Base-by-base conservation (phyloP, 1,140 invertebrate genomes). In the Tenebrio molitor region DNA sequence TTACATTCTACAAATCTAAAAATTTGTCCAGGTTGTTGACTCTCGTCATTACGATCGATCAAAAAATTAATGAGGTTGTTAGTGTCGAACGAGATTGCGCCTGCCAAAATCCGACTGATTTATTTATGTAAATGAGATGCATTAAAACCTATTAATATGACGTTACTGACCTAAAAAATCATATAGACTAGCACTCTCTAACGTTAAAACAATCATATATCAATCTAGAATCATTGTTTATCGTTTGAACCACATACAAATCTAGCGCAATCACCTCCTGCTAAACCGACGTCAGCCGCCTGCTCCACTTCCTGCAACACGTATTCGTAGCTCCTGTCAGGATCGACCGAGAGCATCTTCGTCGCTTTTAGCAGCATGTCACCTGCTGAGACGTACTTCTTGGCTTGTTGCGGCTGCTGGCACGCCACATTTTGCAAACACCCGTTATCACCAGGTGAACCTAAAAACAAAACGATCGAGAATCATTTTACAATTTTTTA, bases 361-460 rank as follows among this genome's bases (percentile, higher is more conserved):
- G 89, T 87, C 29, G 89, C 88, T 76, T 92, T 90, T 39, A 93
- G 77, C 0, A 94, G 81, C 69, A 93, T 88, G 74, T 93, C 91
- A 10, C 89, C 91, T 1, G 92, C 92, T 8, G 89, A 88, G 2
- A 90, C 84, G 81, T 95, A 95, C 66, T 92, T 86, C 36, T 86
- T 88, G 5, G 92, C 91, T 36, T 91, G 88, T 33, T 87, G 82
- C 0, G 92, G 92, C 69, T 90, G 88, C 74, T 91, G 88, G 75
- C 93, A 95, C 58, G 93, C 90, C 1, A 93, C 87, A 19, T 89
- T 86, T 80, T 92, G 90, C 1, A 95, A 83, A 78, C 93, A 95
- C n/a, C 87, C 88, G 78, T 91, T 89, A 44, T 91, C 84, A 41
- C 86, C 86, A 15, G 85, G 86, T 41, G 87, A 85, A 68, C 90